Evolutionary conservation across 1,140 invertebrate species (phyloP).

Genomic region (Euwallacea fornicatus): DNA sequence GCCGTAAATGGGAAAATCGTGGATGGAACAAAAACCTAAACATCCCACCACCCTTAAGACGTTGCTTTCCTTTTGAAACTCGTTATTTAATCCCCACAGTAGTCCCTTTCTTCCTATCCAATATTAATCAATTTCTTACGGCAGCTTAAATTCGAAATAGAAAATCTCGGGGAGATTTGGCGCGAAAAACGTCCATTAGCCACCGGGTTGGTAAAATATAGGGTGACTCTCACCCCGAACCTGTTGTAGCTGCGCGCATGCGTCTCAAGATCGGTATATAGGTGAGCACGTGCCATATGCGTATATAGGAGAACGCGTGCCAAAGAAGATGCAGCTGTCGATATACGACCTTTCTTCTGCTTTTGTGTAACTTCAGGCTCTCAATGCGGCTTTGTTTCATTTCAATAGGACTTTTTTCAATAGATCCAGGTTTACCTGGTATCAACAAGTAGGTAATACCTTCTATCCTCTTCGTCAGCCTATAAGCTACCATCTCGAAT

Average conservation of each 20-base stretch:
- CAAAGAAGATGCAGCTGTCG: constrained; percentile 28
- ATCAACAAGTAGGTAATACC: constrained; percentile 34
- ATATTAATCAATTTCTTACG: constrained; percentile 23
- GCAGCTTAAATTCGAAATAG: constrained; percentile 10
- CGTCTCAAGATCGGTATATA: background rate
- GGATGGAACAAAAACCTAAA: too few relatives aligned
- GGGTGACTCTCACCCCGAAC: constrained; percentile 9
- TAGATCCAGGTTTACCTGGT: constrained; percentile 28
- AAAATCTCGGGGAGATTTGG: constrained; percentile 9
- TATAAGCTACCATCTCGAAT: constrained; percentile 6
- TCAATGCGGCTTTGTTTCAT: constrained; percentile 27
- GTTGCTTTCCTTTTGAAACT: too few relatives aligned
- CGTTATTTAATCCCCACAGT: too few relatives aligned
- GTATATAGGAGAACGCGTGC: constrained; percentile 10
- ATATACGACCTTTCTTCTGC: constrained; percentile 22
- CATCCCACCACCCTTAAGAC: too few relatives aligned
- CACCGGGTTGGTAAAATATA: background rate
- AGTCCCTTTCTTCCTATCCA: background rate
- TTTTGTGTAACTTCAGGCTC: constrained; percentile 25
- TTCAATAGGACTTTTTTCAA: constrained; percentile 17
- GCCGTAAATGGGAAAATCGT: too few relatives aligned
- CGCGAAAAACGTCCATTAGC: constrained; percentile 6
- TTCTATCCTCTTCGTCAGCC: constrained; percentile 15
- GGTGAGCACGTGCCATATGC: constrained; percentile 29
- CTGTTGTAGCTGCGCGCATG: constrained; percentile 23